Evolutionary conservation across 2,113 vertebrate genomes (phyloP), one percentile per base, ranked within the genome.

Genomic region (Numenius arquata): DNA sequence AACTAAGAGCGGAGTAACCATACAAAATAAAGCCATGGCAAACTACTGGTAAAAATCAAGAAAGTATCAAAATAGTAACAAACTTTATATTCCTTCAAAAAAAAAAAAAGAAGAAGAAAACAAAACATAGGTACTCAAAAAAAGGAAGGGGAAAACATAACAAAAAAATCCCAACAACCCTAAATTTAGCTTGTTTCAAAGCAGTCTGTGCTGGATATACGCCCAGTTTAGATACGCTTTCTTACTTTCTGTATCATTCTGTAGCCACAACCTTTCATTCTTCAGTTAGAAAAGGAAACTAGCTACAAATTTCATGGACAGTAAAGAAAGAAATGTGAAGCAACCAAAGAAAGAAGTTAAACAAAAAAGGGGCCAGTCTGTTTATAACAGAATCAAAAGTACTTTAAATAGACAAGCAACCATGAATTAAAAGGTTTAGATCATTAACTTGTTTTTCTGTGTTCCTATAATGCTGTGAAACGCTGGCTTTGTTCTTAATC

Each of bases 361-460:
- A 96, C 95, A 97, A 97, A 93, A 94, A 97, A 98, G 94, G 94
- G 94, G 97, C 91, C 95, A 90, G 94, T 96, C 97, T 98, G 98
- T 95, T 98, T 97, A 97, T 97, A 97, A 92, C 92, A 95, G 97
- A 98, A 98, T 98, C 97, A 98, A 98, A 97, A 98, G 98, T 98
- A 97, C 97, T 98, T 97, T 97, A 98, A 97, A 98, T 97, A 97
- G 98, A 98, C 97, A 96, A 98, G 95, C 98, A 98, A 98, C 96
- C 97, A 95, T 97, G 98, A 98, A 98, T 98, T 98, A 98, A 97
- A 98, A 98, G 98, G 98, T 98, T 99, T 99, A 99, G 98, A 99
- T 99, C 98, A 98, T 98, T 99, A 99, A 98, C 98, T 98, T 97
- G 98, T 96, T 98, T 98, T 98, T 97, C 98, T 98, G 97, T 98